A percentile compares a stretch with the other conserved stretches of the same genome.
These are phyloP conservation scores for Callipepla squamata DNA, from an alignment of 2,113 vertebrate species.

Conservation along the genomic window DNA sequence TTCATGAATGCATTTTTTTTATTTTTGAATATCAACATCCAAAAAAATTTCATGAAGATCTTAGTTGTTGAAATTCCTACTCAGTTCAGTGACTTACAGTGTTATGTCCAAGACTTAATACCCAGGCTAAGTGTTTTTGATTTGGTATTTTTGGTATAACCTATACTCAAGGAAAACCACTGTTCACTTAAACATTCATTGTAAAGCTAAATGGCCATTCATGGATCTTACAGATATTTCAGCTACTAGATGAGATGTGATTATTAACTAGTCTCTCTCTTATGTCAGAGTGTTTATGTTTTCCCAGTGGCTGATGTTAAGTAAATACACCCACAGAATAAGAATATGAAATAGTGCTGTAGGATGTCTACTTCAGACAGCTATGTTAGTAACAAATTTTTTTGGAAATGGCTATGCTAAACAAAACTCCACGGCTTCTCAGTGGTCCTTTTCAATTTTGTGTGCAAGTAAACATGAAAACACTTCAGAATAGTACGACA, in stretches of 20 bases:
- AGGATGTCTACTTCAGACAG: not conserved
- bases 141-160: not conserved
- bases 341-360: not conserved
- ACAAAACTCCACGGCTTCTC: not conserved
- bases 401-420: not conserved
- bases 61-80: not conserved
- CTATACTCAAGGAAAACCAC: not conserved
- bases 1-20: not conserved
- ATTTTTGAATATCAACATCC: not conserved
- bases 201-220: not conserved
- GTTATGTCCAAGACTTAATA: not conserved
- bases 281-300: not conserved
- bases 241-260: not conserved
- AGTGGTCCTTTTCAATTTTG: not conserved
- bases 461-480: not conserved
- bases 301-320: not conserved
- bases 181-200: not conserved
- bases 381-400: not conserved
- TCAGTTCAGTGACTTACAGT: not conserved
- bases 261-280: not conserved
- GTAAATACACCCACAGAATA: not conserved
- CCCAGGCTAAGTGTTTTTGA: not conserved
- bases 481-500: not conserved
- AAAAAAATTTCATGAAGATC: not conserved
- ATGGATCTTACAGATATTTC: not conserved